phyloP scores from a whole-genome alignment of 1,140 invertebrate genomes.

The Diprion similis region DNA sequence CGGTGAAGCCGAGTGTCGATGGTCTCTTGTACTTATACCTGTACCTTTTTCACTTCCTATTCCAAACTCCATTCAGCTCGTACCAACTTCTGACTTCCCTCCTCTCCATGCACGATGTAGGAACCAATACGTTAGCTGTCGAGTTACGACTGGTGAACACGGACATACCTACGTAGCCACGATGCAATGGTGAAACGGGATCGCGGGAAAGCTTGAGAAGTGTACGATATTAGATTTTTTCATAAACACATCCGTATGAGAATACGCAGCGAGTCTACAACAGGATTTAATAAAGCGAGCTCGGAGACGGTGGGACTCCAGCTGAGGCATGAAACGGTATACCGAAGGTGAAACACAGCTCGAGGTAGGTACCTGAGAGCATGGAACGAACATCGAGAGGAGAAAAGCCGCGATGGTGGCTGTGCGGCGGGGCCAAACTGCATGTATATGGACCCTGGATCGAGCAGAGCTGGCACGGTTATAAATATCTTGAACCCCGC shows the following conservation, averaged over 20 bases:
- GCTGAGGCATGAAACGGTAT: neutral
- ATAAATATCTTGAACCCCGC: constrained; percentile 34
- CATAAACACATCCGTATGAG: too few relatives aligned
- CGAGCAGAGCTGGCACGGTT: constrained; percentile 26
- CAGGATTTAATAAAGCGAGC: too few relatives aligned
- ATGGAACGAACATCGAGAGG: neutral
- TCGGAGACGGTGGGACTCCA: neutral
- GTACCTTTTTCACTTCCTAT: neutral
- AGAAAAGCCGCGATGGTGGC: neutral
- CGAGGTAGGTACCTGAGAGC: neutral
- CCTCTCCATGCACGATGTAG: too few relatives aligned
- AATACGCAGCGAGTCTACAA: too few relatives aligned
- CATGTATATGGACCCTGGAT: constrained; percentile 24
- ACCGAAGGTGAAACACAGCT: neutral
- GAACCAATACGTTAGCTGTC: too few relatives aligned
- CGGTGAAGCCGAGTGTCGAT: neutral
- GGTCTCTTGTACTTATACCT: neutral
- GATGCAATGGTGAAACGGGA: too few relatives aligned
- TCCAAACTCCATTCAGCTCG: neutral
- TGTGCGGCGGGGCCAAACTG: neutral
- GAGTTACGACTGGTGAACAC: too few relatives aligned
- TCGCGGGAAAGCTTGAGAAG: too few relatives aligned
- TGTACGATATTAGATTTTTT: too few relatives aligned
- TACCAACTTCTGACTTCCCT: too few relatives aligned
- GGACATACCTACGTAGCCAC: too few relatives aligned